A percentile compares a stretch with the other conserved stretches of the same genome.
Conservation (phyloP, 2,888 invertebrate genomes). For the Dione juno region DNA sequence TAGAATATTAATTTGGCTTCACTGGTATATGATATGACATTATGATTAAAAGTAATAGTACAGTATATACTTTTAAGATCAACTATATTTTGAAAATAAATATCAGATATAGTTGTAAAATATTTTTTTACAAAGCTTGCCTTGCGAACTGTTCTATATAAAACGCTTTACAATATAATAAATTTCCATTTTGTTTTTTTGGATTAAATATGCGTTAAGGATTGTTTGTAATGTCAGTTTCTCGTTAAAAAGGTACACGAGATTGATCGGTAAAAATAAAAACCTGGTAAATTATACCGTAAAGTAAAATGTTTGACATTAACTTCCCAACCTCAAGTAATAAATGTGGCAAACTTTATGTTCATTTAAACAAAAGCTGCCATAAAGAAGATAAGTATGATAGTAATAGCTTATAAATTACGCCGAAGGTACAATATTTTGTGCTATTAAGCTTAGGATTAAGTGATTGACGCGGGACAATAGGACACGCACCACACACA, state of each 20-base stretch:
- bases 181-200: neutral
- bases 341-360: conserved; percentile 9
- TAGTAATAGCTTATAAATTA: conserved; percentile 37
- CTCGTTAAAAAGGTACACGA: neutral
- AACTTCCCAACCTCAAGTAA: conserved; percentile 14
- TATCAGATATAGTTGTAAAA: neutral
- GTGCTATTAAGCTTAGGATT: conserved; percentile 34
- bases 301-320: conserved; percentile 17
- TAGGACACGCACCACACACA: conserved; percentile 21
- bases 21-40: conserved; percentile 53
- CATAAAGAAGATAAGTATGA: conserved; percentile 24
- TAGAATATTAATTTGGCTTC: conserved; percentile 77
- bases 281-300: neutral
- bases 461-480: conserved; percentile 39
- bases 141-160: neutral
- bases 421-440: conserved; percentile 28
- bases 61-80: neutral
- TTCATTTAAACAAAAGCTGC: conserved; percentile 27
- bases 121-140: neutral
- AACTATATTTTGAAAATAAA: neutral
- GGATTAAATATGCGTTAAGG: neutral
- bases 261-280: conserved; percentile 1
- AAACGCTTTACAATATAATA: neutral
- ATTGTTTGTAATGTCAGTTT: neutral
- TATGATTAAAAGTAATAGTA: conserved; percentile 14